Conservation (phyloP, 2,888 invertebrate species). For the Zhengitettix transpicula region DNA sequence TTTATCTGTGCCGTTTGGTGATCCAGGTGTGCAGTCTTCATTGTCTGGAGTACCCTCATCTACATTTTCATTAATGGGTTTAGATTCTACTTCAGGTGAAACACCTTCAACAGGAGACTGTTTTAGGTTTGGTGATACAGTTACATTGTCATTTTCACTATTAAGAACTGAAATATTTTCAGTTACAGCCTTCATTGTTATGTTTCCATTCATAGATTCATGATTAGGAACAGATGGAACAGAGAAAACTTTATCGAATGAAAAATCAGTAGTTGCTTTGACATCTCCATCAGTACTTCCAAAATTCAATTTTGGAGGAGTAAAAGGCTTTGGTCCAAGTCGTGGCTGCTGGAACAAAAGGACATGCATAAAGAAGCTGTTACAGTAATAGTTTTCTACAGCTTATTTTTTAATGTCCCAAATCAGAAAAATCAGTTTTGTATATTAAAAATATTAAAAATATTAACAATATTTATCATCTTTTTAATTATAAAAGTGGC, state of each 20-base stretch:
- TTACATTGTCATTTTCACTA: not conserved
- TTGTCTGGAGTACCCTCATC: not conserved
- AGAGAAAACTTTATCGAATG: slow-evolving; percentile 66
- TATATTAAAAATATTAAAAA: too few relatives aligned
- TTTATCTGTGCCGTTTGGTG: slow-evolving; percentile 31
- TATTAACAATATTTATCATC: too few relatives aligned
- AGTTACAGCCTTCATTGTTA: too few relatives aligned
- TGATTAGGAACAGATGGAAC: slow-evolving; percentile 54
- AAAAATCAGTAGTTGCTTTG: slow-evolving; percentile 28
- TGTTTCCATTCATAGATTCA: not conserved
- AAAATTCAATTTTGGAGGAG: slow-evolving; percentile 36
- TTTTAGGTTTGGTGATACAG: not conserved
- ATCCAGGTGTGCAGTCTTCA: not conserved
- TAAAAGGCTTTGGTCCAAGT: slow-evolving; percentile 72
- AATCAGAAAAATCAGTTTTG: too few relatives aligned
- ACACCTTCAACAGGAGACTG: slow-evolving; percentile 2
- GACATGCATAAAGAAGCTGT: too few relatives aligned
- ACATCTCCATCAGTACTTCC: slow-evolving; percentile 6
- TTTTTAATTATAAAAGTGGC: too few relatives aligned
- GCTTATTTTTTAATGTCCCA: too few relatives aligned
- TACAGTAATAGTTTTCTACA: too few relatives aligned
- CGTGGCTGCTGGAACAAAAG: slow-evolving; percentile 44
- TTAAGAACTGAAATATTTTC: too few relatives aligned
- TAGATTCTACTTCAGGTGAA: slow-evolving; percentile 5
- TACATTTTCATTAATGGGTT: not conserved